Percentiles rank a stretch among this genome's conserved stretches.
These are phyloP conservation scores for Paramormyrops kingsleyae DNA, from an alignment of 2,113 vertebrate species.

Conservation along the genomic window DNA sequence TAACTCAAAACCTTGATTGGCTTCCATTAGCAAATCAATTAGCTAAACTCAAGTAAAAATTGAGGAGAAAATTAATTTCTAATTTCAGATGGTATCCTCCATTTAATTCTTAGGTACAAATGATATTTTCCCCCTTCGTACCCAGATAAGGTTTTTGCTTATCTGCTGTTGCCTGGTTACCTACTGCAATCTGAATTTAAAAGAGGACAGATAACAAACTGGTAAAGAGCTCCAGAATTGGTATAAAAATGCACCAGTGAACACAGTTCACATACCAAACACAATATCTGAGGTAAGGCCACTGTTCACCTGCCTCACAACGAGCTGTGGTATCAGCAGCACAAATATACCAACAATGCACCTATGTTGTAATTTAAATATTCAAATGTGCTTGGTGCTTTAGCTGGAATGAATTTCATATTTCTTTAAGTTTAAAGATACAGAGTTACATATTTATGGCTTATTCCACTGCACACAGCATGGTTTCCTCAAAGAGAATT, in stretches of 20 bases:
- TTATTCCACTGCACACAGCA: neutral
- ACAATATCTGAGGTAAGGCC: neutral
- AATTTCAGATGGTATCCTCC: neutral
- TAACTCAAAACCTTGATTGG: neutral
- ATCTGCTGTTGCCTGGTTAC: constrained; percentile 24
- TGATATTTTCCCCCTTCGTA: neutral
- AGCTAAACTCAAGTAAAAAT: neutral
- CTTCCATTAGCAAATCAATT: constrained; percentile 9
- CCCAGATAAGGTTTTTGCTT: neutral
- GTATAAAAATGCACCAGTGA: neutral
- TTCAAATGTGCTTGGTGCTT: neutral
- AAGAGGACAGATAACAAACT: neutral
- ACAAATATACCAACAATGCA: neutral
- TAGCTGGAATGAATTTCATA: neutral
- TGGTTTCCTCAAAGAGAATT: neutral
- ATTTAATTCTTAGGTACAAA: neutral
- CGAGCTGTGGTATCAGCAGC: neutral
- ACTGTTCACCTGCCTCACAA: neutral
- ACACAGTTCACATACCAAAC: neutral
- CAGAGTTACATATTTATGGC: neutral
- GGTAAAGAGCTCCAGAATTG: neutral
- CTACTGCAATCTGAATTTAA: neutral
- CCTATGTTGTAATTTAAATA: neutral
- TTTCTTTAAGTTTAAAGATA: neutral
- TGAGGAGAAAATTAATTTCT: neutral